A percentile compares a stretch with the other conserved stretches of the same genome.
These are phyloP conservation scores for Thinocorus orbignyianus DNA, from an alignment of 2,113 vertebrate genomes.

Conservation along the genomic window DNA sequence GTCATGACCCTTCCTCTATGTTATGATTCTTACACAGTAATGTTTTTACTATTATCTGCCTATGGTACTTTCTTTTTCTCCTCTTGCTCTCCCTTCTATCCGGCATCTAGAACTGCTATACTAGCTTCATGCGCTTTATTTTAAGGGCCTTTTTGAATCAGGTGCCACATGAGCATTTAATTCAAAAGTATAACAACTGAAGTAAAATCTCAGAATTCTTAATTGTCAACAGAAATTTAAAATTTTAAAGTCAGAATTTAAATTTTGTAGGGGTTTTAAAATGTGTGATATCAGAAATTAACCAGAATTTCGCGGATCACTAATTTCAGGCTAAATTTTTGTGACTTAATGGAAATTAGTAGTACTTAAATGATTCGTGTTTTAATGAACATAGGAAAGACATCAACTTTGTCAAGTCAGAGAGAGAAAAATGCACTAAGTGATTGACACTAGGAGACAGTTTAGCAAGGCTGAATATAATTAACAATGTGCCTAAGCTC, in stretches of 20 bases:
- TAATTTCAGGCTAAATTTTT: background rate
- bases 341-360: background rate
- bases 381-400: background rate
- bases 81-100: background rate
- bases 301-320: background rate
- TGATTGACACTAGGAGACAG: background rate
- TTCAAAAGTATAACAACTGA: background rate
- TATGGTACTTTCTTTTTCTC: background rate
- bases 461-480: background rate
- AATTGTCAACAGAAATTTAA: background rate
- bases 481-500: background rate
- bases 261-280: background rate
- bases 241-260: background rate
- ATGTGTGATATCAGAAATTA: rapidly evolving
- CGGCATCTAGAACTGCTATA: background rate
- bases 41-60: background rate
- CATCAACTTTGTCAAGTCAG: background rate
- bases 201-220: background rate
- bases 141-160: background rate
- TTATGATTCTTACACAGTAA: background rate
- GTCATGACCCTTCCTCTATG: background rate
- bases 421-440: background rate
- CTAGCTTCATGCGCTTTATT: background rate
- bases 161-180: background rate
- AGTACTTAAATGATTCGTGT: background rate